Conservation (phyloP, 2,113 vertebrate species). For the Stegostoma tigrinum region DNA sequence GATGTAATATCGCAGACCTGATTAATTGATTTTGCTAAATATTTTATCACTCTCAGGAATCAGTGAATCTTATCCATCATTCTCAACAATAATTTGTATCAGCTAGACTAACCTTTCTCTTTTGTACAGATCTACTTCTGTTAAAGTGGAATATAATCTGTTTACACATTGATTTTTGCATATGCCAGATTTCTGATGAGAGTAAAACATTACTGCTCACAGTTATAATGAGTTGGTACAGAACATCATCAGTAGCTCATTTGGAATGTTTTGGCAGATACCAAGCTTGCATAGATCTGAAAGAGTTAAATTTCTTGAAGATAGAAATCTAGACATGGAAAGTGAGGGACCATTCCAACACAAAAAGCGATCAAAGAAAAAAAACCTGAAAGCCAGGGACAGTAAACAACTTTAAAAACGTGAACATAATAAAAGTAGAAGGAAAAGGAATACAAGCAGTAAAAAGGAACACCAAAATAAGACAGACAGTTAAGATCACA, state of each 20-base stretch:
- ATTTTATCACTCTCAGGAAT: not conserved
- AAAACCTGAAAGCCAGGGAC: not conserved
- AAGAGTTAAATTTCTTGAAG: not conserved
- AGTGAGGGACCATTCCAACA: not conserved
- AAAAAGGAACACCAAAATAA: not conserved
- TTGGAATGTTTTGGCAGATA: not conserved
- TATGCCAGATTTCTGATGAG: not conserved
- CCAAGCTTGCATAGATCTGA: not conserved
- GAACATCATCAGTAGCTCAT: not conserved
- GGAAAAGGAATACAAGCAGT: not conserved
- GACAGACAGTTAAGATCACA: not conserved
- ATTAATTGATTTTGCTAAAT: not conserved
- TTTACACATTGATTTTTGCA: not conserved
- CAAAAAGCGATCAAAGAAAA: not conserved
- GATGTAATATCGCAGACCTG: not conserved
- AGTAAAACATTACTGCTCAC: not conserved
- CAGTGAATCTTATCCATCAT: not conserved
- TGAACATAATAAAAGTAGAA: not conserved
- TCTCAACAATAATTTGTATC: not conserved
- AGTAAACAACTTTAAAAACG: not conserved
- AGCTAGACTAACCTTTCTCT: not conserved
- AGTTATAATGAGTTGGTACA: not conserved
- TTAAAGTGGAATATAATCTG: not conserved
- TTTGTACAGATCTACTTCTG: not conserved
- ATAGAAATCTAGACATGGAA: not conserved